These are phyloP conservation scores for Calliscelio sp. DNA, from an alignment of 2,888 invertebrate species.

Conservation along the genomic window DNA sequence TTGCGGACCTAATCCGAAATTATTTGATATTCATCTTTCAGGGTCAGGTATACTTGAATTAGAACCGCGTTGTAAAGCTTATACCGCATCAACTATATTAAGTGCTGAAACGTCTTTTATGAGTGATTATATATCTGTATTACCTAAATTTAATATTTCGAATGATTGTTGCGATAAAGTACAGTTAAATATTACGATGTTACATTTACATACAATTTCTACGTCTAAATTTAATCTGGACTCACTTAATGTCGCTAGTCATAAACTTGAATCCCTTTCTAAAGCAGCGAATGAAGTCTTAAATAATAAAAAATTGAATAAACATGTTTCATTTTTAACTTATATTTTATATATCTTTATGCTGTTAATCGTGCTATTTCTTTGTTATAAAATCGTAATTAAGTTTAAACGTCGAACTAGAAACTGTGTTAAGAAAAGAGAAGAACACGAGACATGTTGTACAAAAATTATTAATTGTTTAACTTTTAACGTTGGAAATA, in stretches of 20 bases:
- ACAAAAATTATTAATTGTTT: neutral
- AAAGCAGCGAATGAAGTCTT: neutral
- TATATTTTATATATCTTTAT: neutral
- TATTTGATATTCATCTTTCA: neutral
- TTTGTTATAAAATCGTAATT: neutral
- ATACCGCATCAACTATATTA: neutral
- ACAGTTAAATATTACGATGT: neutral
- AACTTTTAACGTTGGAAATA: slow-evolving; percentile 7
- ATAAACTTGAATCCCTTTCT: neutral
- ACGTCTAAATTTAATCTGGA: slow-evolving; percentile 8
- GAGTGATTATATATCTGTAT: slow-evolving; percentile 12
- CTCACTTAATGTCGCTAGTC: neutral
- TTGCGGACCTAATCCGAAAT: neutral
- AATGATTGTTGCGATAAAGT: neutral
- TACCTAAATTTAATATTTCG: slow-evolving; percentile 8
- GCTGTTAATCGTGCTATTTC: neutral
- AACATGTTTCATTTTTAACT: neutral
- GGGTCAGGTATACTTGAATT: neutral
- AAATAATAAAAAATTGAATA: neutral
- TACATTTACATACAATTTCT: neutral
- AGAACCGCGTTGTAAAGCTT: slow-evolving; percentile 6
- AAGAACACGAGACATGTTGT: neutral
- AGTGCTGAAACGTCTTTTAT: neutral
- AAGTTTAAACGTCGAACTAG: neutral
- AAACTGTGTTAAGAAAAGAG: neutral